These are phyloP conservation scores for Thereva unica DNA, from an alignment of 2,888 invertebrate genomes.

Conservation along the genomic window DNA sequence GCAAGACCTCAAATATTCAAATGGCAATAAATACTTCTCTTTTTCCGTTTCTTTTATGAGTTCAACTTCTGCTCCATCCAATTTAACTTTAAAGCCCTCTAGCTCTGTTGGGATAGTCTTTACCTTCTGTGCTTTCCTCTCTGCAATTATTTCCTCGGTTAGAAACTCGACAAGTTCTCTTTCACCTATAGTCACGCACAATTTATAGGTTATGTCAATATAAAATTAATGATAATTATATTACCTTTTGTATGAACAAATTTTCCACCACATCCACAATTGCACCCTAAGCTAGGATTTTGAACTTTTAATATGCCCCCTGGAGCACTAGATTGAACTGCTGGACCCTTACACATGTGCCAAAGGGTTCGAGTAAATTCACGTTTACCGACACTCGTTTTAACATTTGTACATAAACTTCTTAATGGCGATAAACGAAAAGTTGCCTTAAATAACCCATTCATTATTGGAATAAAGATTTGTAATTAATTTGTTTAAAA, in stretches of 20 bases:
- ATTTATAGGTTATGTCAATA: conserved; percentile 35
- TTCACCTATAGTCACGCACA: conserved; percentile 67
- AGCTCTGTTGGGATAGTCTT: conserved; percentile 75
- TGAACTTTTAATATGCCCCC: conserved; percentile 58
- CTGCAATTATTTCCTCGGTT: conserved; percentile 90
- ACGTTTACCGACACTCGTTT: conserved; percentile 58
- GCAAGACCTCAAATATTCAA: not conserved
- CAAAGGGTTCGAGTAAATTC: conserved; percentile 73
- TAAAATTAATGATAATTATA: conserved; percentile 29
- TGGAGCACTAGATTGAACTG: conserved; percentile 49
- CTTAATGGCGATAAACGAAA: conserved; percentile 59
- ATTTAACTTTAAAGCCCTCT: conserved; percentile 78
- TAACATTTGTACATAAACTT: conserved; percentile 38
- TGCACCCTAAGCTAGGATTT: conserved; percentile 67
- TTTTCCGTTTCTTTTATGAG: conserved; percentile 72
- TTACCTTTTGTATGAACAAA: conserved; percentile 74
- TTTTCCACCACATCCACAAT: conserved; percentile 69
- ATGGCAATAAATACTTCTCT: conserved; percentile 68
- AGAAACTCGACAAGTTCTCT: conserved; percentile 87
- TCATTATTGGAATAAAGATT: conserved; percentile 62
- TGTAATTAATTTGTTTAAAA: not conserved
- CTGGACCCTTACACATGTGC: conserved; percentile 66
- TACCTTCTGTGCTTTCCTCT: conserved; percentile 79
- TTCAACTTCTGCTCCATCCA: conserved; percentile 83
- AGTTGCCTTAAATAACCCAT: conserved; percentile 68